phyloP scores from a whole-genome alignment of 1,140 invertebrate genomes.

The Cydia strobilella region DNA sequence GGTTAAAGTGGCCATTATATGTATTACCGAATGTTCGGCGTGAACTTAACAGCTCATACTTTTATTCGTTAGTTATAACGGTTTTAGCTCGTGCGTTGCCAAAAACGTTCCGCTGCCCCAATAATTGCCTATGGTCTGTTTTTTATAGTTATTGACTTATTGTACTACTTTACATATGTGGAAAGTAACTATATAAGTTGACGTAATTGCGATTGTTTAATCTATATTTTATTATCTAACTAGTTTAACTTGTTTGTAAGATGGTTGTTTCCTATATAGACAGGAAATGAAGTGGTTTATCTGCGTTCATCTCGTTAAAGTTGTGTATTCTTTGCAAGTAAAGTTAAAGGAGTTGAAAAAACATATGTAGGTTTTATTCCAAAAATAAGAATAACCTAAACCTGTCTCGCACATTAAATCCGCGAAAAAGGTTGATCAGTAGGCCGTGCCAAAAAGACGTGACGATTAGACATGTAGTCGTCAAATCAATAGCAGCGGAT shows the following conservation, averaged over 20 bases:
- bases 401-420: too few relatives aligned
- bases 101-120: slow-evolving; percentile 4
- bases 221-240: background rate
- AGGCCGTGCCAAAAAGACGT: too few relatives aligned
- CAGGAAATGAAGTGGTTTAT: background rate
- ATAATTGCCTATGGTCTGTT: background rate
- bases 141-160: background rate
- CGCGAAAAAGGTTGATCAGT: too few relatives aligned
- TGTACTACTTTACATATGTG: background rate
- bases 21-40: background rate
- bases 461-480: too few relatives aligned
- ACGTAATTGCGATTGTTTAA: background rate
- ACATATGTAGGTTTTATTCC: too few relatives aligned
- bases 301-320: too few relatives aligned
- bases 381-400: too few relatives aligned
- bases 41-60: background rate
- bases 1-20: too few relatives aligned
- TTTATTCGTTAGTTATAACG: background rate
- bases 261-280: background rate
- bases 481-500: too few relatives aligned
- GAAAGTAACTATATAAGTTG: background rate
- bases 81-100: background rate
- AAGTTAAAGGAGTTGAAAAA: too few relatives aligned
- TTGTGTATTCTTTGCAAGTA: too few relatives aligned
- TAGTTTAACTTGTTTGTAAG: too few relatives aligned